These are phyloP conservation scores for Gallinago undulata DNA, from an alignment of 2,113 vertebrate genomes.

Conservation along the genomic window DNA sequence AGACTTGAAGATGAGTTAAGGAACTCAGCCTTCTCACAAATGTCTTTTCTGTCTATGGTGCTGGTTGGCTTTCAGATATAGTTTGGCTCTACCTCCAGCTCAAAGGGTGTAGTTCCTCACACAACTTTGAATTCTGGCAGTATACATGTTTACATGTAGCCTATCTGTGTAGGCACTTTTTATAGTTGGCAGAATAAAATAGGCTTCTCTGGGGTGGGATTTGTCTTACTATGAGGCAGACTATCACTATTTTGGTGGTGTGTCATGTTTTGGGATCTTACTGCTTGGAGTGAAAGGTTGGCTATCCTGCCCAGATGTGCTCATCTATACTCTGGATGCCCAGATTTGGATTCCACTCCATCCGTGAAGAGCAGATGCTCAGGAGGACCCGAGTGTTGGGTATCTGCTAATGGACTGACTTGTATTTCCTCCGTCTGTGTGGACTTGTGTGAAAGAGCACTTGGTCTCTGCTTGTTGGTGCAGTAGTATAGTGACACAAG, in stretches of 20 bases:
- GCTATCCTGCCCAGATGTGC: not conserved
- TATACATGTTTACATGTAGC: not conserved
- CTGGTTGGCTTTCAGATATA: slow-evolving; percentile 39
- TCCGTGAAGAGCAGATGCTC: rapidly evolving
- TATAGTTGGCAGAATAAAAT: not conserved
- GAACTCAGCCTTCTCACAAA: slow-evolving; percentile 7
- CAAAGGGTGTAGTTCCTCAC: not conserved
- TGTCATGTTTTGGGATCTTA: not conserved
- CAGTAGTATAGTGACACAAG: not conserved
- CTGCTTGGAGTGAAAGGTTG: not conserved
- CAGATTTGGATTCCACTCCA: rapidly evolving
- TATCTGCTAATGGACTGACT: not conserved
- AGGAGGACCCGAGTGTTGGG: rapidly evolving
- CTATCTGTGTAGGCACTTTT: not conserved
- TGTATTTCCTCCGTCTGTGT: not conserved
- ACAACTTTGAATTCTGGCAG: slow-evolving; percentile 7
- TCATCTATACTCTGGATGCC: not conserved
- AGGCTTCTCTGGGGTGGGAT: not conserved
- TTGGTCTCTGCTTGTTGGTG: not conserved
- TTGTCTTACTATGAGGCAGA: not conserved
- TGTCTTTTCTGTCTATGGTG: not conserved
- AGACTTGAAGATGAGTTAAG: slow-evolving; percentile 31
- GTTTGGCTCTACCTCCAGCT: slow-evolving; percentile 26
- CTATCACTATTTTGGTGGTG: not conserved
- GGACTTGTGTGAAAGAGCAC: rapidly evolving